Base-by-base conservation (phyloP, 1,140 invertebrate species). In the Camponotus pennsylvanicus region DNA sequence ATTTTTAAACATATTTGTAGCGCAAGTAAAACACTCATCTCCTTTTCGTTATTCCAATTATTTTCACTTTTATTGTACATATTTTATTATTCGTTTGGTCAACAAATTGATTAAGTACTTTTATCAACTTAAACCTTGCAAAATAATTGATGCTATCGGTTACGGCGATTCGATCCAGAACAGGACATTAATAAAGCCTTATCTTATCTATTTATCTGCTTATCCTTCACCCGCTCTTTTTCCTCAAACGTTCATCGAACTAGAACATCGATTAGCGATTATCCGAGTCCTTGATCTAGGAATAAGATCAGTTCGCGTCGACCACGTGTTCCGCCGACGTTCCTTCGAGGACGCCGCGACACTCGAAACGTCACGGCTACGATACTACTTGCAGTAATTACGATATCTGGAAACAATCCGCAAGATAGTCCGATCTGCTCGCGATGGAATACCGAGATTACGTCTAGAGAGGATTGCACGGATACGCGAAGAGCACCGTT, bases 231-330 rank as follows among this genome's bases (percentile, higher is more conserved):
- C 59, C n/a, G 42, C 49, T 59, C 78, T 42, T 40, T 69, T 37
- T 82, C 66, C 8, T 13, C n/a, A 34, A 71, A n/a, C 32, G 42
- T 63, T 76, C 70, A 79, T 91, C 88, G 83, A 89, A 91, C 76
- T 78, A 64, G 88, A 89, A 80, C 76, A 83, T 89, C 88, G 40
- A 78, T 61, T 73, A 59, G 45, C 76, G 88, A 89, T 92, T 86
- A 87, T 61, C 34, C 7, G 13, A 79, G 71, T 85, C 79, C 76
- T 86, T 88, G 86, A 86, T 83, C 77, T 59, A 70, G 61, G 86
- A 92, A 86, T 86, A 86, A 86, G 69, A 83, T 90, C 73, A 77
- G 45, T 32, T 49, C 37, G 55, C 80, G n/a, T n/a, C 84, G 84
- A 27, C 64, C 61, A 55, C 52, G 84, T 59, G 85, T 73, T 80